Percentiles rank a stretch among this genome's conserved stretches.
These are phyloP conservation scores for Perca schrenkii DNA, from an alignment of 2,113 vertebrate species.

Conservation along the genomic window DNA sequence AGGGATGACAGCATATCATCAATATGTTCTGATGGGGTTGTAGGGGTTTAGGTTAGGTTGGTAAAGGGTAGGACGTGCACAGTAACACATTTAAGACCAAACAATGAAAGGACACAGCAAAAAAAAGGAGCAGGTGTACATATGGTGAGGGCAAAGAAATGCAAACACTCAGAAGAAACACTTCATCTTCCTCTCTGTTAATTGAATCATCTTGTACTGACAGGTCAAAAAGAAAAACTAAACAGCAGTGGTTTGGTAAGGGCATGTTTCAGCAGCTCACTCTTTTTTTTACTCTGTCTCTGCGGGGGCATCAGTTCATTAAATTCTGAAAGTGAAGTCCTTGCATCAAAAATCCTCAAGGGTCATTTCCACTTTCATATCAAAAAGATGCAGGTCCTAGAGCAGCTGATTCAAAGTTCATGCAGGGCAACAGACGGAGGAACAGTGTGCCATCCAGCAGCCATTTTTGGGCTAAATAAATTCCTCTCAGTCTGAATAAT, in stretches of 20 bases:
- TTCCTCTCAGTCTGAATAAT: neutral
- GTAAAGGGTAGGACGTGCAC: neutral
- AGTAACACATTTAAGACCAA: constrained; percentile 11
- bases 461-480: constrained; percentile 2
- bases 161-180: constrained; percentile 32
- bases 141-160: constrained; percentile 20
- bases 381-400: neutral
- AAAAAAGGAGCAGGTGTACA: neutral
- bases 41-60: constrained; percentile 7
- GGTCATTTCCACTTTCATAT: constrained; percentile 7
- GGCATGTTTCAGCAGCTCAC: constrained; percentile 31
- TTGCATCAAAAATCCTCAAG: constrained; percentile 1
- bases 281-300: constrained; percentile 1
- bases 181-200: constrained; percentile 12
- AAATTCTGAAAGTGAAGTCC: constrained; percentile 4
- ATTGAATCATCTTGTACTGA: constrained; percentile 27
- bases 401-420: constrained; percentile 18
- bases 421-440: constrained; percentile 15
- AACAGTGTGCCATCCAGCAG: constrained; percentile 14
- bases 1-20: constrained; percentile 44
- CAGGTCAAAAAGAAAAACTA: constrained; percentile 41
- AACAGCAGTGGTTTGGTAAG: constrained; percentile 9
- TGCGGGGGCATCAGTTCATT: constrained; percentile 21
- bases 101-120: constrained; percentile 14
- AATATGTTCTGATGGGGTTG: constrained; percentile 10